Conservation (phyloP, 2,113 vertebrate species). For the Pipa parva region DNA sequence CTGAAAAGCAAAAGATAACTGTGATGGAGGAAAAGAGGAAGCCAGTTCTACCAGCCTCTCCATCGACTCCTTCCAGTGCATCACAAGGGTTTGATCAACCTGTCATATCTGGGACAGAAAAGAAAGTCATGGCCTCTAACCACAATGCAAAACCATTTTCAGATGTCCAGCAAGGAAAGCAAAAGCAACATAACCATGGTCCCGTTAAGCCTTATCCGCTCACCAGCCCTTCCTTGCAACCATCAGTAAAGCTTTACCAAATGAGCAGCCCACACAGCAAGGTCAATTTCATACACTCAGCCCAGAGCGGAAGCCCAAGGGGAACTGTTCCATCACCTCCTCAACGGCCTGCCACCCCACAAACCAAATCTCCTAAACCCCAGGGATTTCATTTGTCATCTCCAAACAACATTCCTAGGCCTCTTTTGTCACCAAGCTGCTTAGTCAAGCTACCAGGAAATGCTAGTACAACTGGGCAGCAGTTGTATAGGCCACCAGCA, state of each 20-base stretch:
- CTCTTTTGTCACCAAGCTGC: neutral
- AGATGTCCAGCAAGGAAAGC: conserved; percentile 57
- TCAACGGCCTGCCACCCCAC: conserved; percentile 63
- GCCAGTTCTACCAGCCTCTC: conserved; percentile 23
- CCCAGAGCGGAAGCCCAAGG: conserved; percentile 61
- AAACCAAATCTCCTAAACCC: conserved; percentile 63
- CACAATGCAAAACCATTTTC: conserved; percentile 56
- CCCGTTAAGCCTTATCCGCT: conserved; percentile 45
- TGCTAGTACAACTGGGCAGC: neutral
- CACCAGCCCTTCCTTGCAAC: conserved; percentile 23
- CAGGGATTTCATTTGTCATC: conserved; percentile 59
- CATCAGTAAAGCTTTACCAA: conserved; percentile 66
- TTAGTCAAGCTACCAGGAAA: neutral
- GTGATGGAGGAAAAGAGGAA: conserved; percentile 68
- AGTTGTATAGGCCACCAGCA: conserved; percentile 42
- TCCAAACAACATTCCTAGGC: conserved; percentile 19
- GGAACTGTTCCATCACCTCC: conserved; percentile 50
- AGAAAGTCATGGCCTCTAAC: conserved; percentile 59
- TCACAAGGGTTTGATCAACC: conserved; percentile 73
- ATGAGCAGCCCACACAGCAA: conserved; percentile 58
- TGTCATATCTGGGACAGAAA: conserved; percentile 63
- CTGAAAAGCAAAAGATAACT: conserved; percentile 60
- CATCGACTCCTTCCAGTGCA: conserved; percentile 69
- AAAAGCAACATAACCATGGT: conserved; percentile 50
- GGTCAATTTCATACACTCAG: conserved; percentile 58